Base-by-base conservation (phyloP, 2,797 vertebrate genomes). In the Percopsis omiscomaycus region DNA sequence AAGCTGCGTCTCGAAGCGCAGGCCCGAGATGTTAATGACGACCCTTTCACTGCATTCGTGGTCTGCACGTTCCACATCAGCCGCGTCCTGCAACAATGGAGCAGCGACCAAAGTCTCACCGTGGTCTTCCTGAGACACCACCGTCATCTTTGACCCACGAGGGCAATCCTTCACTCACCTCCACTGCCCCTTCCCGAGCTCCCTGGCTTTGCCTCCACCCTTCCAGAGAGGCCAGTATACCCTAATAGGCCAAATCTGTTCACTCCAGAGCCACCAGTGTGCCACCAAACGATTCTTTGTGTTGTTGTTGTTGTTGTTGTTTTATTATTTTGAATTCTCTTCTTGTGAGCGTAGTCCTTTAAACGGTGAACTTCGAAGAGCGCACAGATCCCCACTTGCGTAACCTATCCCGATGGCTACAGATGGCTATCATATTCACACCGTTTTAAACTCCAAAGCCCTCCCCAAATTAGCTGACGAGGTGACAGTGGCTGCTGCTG, bases 1-100 rank as follows among this genome's bases (percentile, higher is more conserved):
- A 42, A 96, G 59, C 61, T 96, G 96, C 2, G 96, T 98, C 84
- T 98, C 96, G 46, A 97, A 98, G 4, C 95, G 94, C 81, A 98
- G 86, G 42, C 96, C 96, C 0, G 96, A 97, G 81, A 98, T 94
- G 85, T 98, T 98, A 88, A 98, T 95, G 79, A 95, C 88, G 80
- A 98, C 88, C 69, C 94, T 82, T 85, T 98, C 96, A 75, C 93
- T 94, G 78, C 94, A 93, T 77, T 96, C 93, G 89, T 91, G 89
- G 55, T 93, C 94, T 71, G 84, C 88, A 64, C 71, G 76, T 73
- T 90, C 93, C 84, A 77, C 66, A 73, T 88, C 93, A 62, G 84
- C 90, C 80, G 68, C 88, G 86, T 86, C 92, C 71, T 82, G 85
- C 44, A 86, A 49, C 68, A 84, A 61, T 27, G 70, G 84, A 75